Base-by-base conservation (phyloP, 1,140 invertebrate species). In the Saccostrea echinata region DNA sequence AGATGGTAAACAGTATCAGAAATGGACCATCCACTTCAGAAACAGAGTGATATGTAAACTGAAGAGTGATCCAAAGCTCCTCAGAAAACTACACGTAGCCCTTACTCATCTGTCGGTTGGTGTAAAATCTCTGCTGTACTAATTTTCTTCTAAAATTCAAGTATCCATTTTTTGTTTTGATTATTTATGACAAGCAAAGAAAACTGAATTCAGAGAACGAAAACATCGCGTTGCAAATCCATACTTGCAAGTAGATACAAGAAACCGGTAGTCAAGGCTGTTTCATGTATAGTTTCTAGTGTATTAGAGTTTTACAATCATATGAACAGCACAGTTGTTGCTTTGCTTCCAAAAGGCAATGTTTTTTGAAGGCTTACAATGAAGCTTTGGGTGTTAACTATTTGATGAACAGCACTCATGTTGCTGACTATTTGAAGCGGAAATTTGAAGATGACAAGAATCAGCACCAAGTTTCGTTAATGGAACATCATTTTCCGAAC, bases 301-400 rank as follows among this genome's bases (percentile, higher is more conserved):
- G 43, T 6, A 6, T 43, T 43, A 43, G 43, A 43, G 9, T 43
- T 43, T 43, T 9, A 6, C 43, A 0, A 9, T n/a, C n/a, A n/a
- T n/a, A 43, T 4, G 9, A 43, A 43, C 43, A 43, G 43, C 9
- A 8, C 1, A 43, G 6, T 43, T 43, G 43, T 43, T 43, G 4
- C 4, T 43, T 43, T 43, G 43, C 9, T 43, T 43, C 0, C 43
- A 43, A 43, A 43, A 43, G 9, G 43, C 43, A 43, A 43, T 43
- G 43, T 43, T 43, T 43, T 61, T 61, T 57, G 30, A 83, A 91
- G 90, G 57, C 61, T 24, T 91, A 91, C 55, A 89, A 90, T 76
- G 90, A 88, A 64, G 89, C 90, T 3, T 35, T 91, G 2, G 90
- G 89, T n/a, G 86, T 91, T 18, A 90, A 91, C 80, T 90, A 91